Percentiles rank a stretch among this genome's conserved stretches.
Evolutionary conservation across 2,888 invertebrate genomes (phyloP).

Genomic region (Pachymerium ferrugineum): DNA sequence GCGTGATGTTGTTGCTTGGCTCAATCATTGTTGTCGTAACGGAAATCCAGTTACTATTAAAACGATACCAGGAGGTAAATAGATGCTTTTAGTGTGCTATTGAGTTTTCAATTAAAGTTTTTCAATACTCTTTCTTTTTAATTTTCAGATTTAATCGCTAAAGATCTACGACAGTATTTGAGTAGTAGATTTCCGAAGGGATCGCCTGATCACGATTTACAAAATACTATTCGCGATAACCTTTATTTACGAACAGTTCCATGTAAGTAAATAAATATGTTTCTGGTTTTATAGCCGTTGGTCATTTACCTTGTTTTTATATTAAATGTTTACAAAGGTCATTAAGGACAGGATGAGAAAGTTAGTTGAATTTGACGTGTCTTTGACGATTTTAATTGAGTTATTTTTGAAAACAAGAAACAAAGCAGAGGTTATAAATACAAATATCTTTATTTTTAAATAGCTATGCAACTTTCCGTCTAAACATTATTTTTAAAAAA

Average conservation of each 20-base stretch:
- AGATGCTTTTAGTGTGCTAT: background rate
- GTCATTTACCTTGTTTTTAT: background rate
- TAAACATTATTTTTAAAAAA: too few relatives aligned
- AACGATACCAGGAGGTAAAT: conserved; percentile 52
- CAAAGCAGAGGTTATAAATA: too few relatives aligned
- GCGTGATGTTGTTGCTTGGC: conserved; percentile 53
- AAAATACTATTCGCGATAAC: conserved; percentile 61
- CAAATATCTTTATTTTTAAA: too few relatives aligned
- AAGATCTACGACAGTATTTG: conserved; percentile 54
- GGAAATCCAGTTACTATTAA: conserved; percentile 53
- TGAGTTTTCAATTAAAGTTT: background rate
- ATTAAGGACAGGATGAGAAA: too few relatives aligned
- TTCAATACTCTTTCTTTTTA: background rate
- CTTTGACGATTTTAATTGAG: too few relatives aligned
- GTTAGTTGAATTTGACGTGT: too few relatives aligned
- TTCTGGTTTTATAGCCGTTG: too few relatives aligned
- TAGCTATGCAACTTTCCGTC: too few relatives aligned
- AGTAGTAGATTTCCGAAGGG: conserved; percentile 56
- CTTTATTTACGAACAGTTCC: conserved; percentile 59
- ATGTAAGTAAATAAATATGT: conserved; percentile 40
- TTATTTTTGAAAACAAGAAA: too few relatives aligned
- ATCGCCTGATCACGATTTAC: conserved; percentile 57
- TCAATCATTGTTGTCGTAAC: conserved; percentile 54
- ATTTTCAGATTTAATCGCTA: conserved; percentile 49
- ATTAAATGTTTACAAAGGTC: too few relatives aligned